phyloP scores from a whole-genome alignment of 1,140 invertebrate species.

The Augochlora pura region DNA sequence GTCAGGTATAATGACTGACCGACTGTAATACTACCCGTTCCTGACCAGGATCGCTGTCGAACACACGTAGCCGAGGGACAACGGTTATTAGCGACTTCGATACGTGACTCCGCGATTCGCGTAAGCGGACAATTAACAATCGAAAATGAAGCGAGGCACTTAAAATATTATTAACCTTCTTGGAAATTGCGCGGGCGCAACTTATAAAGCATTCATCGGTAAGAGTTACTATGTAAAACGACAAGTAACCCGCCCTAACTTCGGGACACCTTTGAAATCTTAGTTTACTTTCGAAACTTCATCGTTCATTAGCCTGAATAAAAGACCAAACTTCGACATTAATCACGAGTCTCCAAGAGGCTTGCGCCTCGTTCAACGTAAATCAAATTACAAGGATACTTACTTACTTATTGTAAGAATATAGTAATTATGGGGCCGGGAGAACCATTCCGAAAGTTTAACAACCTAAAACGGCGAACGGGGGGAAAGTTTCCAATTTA shows the following conservation, averaged over 20 bases:
- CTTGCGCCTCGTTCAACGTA: not conserved
- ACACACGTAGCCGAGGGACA: no score
- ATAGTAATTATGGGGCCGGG: not conserved
- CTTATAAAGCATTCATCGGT: not conserved
- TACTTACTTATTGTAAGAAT: conserved; percentile 7
- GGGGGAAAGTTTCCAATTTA: no score
- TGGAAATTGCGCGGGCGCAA: no score
- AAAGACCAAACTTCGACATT: conserved; percentile 6
- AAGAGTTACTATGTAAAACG: not conserved
- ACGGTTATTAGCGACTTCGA: no score
- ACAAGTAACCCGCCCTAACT: not conserved
- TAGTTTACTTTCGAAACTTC: conserved; percentile 30
- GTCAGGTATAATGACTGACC: no score
- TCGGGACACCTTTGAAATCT: conserved; percentile 25
- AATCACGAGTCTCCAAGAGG: not conserved
- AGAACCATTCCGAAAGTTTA: not conserved
- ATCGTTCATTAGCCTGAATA: conserved; percentile 5
- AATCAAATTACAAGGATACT: conserved; percentile 34
- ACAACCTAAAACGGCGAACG: not conserved
- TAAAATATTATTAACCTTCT: no score
- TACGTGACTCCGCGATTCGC: no score
- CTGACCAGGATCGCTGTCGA: no score
- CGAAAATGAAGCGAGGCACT: no score
- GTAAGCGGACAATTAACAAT: no score
- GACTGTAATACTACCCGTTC: no score